A percentile compares a stretch with the other conserved stretches of the same genome.
Conservation (phyloP, 2,888 invertebrate genomes). For the Synergus japonicus region DNA sequence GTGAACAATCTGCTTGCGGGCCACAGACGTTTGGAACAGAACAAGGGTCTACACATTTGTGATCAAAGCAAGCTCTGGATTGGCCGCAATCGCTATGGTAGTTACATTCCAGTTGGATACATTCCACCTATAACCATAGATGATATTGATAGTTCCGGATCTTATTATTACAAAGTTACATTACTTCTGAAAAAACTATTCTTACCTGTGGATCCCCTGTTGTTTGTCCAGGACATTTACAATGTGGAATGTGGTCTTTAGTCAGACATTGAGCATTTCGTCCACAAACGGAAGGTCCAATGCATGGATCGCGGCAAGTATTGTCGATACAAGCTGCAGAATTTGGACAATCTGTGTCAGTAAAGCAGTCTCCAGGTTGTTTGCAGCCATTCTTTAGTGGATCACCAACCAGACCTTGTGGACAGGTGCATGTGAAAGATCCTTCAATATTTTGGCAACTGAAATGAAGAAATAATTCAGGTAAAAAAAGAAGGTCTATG, state of each 20-base stretch:
- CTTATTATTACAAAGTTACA: not conserved
- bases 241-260: constrained; percentile 84
- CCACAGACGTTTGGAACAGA: constrained; percentile 90
- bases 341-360: constrained; percentile 88
- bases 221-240: constrained; percentile 87
- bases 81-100: constrained; percentile 87
- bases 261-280: constrained; percentile 87
- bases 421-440: constrained; percentile 87
- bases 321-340: constrained; percentile 87
- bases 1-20: constrained; percentile 86
- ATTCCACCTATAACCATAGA: constrained; percentile 78
- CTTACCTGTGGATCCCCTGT: constrained; percentile 85
- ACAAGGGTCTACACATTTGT: constrained; percentile 90
- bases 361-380: constrained; percentile 89
- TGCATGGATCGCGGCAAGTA: constrained; percentile 89
- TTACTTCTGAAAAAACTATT: not conserved
- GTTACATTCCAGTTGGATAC: constrained; percentile 86
- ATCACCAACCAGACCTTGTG: constrained; percentile 89
- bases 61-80: constrained; percentile 87
- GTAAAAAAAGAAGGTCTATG: no score
- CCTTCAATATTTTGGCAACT: constrained; percentile 89
- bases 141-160: not conserved
- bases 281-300: constrained; percentile 83
- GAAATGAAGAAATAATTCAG: constrained; percentile 52
- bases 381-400: constrained; percentile 86